Percentiles rank a stretch among this genome's conserved stretches.
phyloP scores from a whole-genome alignment of 2,797 vertebrate genomes.

The Notolepis coatsorum region DNA sequence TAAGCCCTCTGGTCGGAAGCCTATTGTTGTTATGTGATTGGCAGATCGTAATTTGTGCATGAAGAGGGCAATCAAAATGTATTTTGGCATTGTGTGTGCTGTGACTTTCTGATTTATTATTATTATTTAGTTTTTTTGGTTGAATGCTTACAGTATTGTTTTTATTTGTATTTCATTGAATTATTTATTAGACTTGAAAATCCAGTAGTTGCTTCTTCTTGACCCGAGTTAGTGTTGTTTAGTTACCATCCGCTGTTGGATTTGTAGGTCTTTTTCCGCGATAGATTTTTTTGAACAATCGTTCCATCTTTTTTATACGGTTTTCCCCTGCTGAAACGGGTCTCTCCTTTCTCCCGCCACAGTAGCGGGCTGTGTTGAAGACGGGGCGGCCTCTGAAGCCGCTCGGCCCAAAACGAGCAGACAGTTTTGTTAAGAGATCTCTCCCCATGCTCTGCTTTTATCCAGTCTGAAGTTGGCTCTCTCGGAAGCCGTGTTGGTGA shows the following conservation, averaged over 20 bases:
- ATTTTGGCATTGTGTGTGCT: conserved; percentile 39
- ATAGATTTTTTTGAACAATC: conserved; percentile 25
- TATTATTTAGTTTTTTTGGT: conserved; percentile 40
- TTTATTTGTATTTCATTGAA: conserved; percentile 26
- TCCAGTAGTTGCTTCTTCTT: too few relatives aligned
- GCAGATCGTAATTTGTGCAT: conserved; percentile 66
- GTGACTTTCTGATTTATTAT: conserved; percentile 55
- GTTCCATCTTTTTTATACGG: too few relatives aligned
- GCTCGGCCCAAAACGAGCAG: conserved; percentile 34
- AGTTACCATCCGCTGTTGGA: conserved; percentile 22
- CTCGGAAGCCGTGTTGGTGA: conserved; percentile 50
- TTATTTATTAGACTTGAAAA: not conserved
- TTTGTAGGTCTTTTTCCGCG: conserved; percentile 41
- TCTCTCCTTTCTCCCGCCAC: conserved; percentile 24
- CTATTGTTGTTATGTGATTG: conserved; percentile 65
- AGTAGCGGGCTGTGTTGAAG: conserved; percentile 31
- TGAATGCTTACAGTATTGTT: conserved; percentile 34
- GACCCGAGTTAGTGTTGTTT: conserved; percentile 30
- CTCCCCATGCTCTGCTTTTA: conserved; percentile 32
- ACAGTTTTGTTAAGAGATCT: conserved; percentile 33
- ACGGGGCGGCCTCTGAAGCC: not conserved
- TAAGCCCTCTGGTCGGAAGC: conserved; percentile 54
- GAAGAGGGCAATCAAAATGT: conserved; percentile 44
- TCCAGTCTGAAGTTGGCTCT: conserved; percentile 56
- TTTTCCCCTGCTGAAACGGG: conserved; percentile 35